Evolutionary conservation across 1,140 invertebrate genomes (phyloP), one percentile per base, ranked within the genome.

Genomic region (Atta cephalotes): DNA sequence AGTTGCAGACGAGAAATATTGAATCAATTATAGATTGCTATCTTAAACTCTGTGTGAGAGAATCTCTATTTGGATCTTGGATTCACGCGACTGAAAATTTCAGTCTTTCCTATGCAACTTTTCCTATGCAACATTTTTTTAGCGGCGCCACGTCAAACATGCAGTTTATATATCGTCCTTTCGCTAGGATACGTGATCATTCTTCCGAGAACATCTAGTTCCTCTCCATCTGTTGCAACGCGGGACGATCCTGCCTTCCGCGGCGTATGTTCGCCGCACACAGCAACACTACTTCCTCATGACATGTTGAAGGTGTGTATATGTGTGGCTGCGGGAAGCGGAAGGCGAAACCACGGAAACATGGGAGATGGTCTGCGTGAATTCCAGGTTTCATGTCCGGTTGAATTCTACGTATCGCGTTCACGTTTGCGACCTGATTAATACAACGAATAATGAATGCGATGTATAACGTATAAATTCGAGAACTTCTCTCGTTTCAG

Each of bases 221-320:
- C 72, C 49, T 78, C 58, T 78, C 71, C 82, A 78, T 85, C 80
- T 82, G 80, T 85, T 78, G 70, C 82, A 78, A 78, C 16, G 56
- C 28, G 21, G 68, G 49, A 28, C 58, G 72, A 63, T 63, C 31
- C 71, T 7, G 53, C 70, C 56, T 31, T 85, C 60, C 28, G 63
- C 39, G 81, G 70, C n/a, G 60, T 62, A 65, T 28, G 45, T 70
- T 28, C 45, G 25, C 71, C 21, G 14, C 79, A 72, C 79, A 68
- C 66, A 60, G 68, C 53, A 72, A 60, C 28, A n/a, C 60, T 65
- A 53, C 72, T 85, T 65, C 82, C 82, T 66, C 82, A 21, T 78
- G 82, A 78, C 74, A 78, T 56, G 72, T 78, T 78, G 62, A 66
- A 65, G 82, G 70, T 76, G 25, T 63, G 45, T 56, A 39, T 28